Base-by-base conservation (phyloP, 2,113 vertebrate species). In the Bostrychus sinensis region DNA sequence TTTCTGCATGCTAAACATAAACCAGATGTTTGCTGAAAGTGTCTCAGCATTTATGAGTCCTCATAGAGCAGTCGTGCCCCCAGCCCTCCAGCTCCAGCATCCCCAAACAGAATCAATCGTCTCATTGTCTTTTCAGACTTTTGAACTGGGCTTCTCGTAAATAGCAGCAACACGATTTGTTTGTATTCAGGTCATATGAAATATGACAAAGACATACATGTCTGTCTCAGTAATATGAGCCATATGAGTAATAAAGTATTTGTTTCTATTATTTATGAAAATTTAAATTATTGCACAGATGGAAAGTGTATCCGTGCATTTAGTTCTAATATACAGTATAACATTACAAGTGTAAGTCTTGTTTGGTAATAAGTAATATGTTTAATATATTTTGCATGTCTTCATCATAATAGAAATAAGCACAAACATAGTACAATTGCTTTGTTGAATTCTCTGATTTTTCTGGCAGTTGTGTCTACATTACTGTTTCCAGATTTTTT, bases 1-100 rank as follows among this genome's bases (percentile, higher is more conserved):
- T 80, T 86, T 86, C 83, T 87, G 75, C 58, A 76, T 38, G 75
- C 81, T 76, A 91, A 92, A 91, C 86, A 77, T 81, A 81, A 92
- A 91, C 79, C 91, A 92, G 82, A 91, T 92, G 91, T 90, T 77
- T 66, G 69, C 75, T 16, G 72, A 77, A 84, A 79, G 85, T 67
- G 83, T 85, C 83, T 84, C 74, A 26, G 80, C 81, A 77, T 89
- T 90, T 87, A 84, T 85, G 85, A 86, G 86, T 64, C 79, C 50
- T 79, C 53, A 73, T 62, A 61, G 80, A 78, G 81, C 81, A 80
- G 74, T 77, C 76, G 72, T 77, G 73, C 81, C 80, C 80, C 81
- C 77, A 72, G 80, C 78, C 71, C 66, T 87, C 76, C 70, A 60
- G 78, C 74, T 48, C 70, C 76, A 70, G 69, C 82, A 80, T n/a